Evolutionary conservation across 2,113 vertebrate species (phyloP).

Genomic region (Tychaedon coryphoeus): DNA sequence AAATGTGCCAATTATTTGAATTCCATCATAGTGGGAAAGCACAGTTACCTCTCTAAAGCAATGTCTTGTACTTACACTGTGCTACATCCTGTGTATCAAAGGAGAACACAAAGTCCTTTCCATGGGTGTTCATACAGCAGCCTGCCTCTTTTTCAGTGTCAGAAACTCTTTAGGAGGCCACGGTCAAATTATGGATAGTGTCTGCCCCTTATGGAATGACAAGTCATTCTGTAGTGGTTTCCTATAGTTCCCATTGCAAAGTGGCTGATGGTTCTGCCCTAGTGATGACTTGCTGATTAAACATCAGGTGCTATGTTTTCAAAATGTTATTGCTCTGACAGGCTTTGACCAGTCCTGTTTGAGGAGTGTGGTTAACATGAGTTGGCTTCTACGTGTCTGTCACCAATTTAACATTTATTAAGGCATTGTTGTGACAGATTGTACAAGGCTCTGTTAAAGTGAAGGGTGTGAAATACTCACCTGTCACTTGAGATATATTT

Average conservation of each 20-base stretch:
- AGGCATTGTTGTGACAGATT: conserved; percentile 34
- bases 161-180: background rate
- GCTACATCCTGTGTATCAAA: background rate
- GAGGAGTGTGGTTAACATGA: background rate
- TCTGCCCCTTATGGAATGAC: background rate
- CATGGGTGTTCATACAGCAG: background rate
- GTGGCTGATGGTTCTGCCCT: background rate
- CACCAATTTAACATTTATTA: conserved; percentile 7
- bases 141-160: background rate
- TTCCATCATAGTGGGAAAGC: background rate
- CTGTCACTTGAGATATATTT: background rate
- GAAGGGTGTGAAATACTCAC: conserved; percentile 38
- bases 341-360: background rate
- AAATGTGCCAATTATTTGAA: background rate
- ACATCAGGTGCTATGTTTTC: background rate
- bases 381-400: background rate
- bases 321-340: background rate
- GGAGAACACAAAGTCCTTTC: background rate
- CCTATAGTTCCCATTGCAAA: background rate
- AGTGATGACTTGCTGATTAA: background rate
- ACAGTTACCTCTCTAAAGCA: background rate
- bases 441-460: accelerated
- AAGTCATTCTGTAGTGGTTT: background rate
- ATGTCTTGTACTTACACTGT: background rate
- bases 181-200: background rate